Evolutionary conservation across 2,797 vertebrate species (phyloP), one percentile per base, ranked within the genome.

Genomic region (Eptatretus atami): DNA sequence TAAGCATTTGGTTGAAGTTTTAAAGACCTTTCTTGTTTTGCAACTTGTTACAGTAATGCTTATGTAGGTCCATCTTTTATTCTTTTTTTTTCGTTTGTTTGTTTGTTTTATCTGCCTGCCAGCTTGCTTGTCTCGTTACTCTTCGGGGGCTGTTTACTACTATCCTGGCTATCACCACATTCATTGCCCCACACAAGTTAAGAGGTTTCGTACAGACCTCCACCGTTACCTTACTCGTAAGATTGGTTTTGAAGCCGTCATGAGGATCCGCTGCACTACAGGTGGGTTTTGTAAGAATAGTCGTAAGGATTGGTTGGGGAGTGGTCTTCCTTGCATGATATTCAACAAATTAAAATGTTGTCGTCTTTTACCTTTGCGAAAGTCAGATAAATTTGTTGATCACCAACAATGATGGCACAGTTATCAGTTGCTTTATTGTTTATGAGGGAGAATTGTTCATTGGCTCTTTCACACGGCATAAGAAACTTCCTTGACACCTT

Each of bases 181-280:
- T 71, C 86, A 86, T 70, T 88, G 81, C 71, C 81, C 82, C 52
- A 77, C 81, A 63, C 81, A 86, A 72, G 82, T 85, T 65, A 82
- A 87, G 71, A 80, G 83, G 65, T 72, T 96, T 66, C 80, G 85
- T 70, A 90, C 83, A 69, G 87, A 95, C 31, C 74, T 96, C 53
- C 90, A 93, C 69, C 74, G 87, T 70, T 95, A 96, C 66, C 69
- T 96, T 66, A 90, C 81, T 14, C 77, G 90, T 64, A 95, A 95
- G 76, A 86, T 96, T 65, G 90, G 87, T 54, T 95, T 95, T 67
- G 90, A 96, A 70, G 85, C 86, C 9, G 90, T 96, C 69, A 96
- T 96, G 90, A 84, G 90, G 73, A 94, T 96, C 76, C 82, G 87
- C 66, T 95, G 87, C 73, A 90, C 84, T 66, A 95, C 94, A 93